These are phyloP conservation scores for Brassicogethes aeneus DNA, from an alignment of 2,888 invertebrate genomes.

Conservation along the genomic window DNA sequence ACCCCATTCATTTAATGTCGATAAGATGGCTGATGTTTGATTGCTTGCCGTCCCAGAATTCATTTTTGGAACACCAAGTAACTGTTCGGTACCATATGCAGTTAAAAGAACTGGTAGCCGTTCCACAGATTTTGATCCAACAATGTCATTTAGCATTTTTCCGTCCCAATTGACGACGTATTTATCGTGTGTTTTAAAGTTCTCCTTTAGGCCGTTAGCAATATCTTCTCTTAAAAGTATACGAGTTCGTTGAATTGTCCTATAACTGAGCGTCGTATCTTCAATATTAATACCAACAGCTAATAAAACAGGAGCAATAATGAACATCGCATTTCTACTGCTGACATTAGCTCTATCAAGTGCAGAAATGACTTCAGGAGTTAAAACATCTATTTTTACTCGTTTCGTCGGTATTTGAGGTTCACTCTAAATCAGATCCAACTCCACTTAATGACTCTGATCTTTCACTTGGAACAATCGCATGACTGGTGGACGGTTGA, in stretches of 20 bases:
- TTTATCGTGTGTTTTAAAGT: neutral
- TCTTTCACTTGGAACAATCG: neutral
- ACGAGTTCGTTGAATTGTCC: neutral
- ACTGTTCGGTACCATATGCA: neutral
- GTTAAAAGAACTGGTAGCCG: neutral
- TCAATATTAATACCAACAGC: neutral
- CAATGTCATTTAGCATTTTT: neutral
- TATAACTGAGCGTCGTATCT: neutral
- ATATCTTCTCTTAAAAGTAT: neutral
- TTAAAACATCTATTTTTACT: constrained; percentile 1
- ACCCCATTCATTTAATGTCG: neutral
- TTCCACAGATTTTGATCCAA: neutral
- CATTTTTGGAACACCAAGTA: neutral
- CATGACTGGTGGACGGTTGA: neutral
- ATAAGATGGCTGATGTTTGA: neutral
- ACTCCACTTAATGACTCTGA: neutral
- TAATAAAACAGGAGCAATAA: neutral
- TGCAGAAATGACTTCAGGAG: neutral
- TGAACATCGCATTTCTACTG: neutral
- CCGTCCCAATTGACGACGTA: neutral
- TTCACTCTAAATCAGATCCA: neutral
- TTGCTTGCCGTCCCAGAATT: neutral
- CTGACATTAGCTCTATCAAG: neutral
- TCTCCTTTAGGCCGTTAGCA: neutral
- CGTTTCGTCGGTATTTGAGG: neutral